Conservation (phyloP, 2,888 invertebrate species). For the Agriotes lineatus region DNA sequence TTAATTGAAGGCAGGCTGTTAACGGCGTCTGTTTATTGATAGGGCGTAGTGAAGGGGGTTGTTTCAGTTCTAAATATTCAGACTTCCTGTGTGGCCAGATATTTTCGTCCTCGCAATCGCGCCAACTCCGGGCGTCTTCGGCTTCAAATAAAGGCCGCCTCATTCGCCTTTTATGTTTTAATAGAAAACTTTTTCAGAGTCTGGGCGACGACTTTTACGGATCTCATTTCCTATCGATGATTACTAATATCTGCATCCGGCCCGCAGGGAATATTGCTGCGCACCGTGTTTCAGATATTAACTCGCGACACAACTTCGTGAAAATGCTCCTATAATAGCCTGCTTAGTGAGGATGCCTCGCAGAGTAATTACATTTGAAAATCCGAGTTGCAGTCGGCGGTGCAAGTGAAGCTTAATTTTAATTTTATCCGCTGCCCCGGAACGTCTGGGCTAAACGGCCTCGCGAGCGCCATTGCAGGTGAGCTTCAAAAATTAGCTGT, state of each 20-base stretch:
- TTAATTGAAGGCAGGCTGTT: no score
- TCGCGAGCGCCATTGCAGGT: neutral
- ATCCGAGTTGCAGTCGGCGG: neutral
- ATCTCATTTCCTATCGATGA: conserved; percentile 54
- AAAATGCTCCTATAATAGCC: neutral
- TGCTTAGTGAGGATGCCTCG: neutral
- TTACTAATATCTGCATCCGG: conserved; percentile 50
- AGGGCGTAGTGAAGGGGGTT: no score
- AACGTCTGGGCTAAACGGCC: neutral
- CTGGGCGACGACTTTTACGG: conserved; percentile 46
- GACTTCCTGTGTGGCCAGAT: no score
- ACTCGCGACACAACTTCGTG: neutral
- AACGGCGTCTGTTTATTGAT: no score
- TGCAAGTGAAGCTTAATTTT: conserved; percentile 11
- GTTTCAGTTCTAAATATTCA: no score
- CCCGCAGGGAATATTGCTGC: conserved; percentile 46
- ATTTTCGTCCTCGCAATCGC: no score
- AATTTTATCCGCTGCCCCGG: neutral
- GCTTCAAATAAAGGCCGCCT: conserved; percentile 19
- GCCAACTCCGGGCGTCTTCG: neutral
- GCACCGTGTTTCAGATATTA: conserved; percentile 25
- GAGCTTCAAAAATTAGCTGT: conserved; percentile 31
- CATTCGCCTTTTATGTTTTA: conserved; percentile 44
- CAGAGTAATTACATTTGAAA: conserved; percentile 4
- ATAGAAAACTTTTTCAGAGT: conserved; percentile 45